Evolutionary conservation across 2,888 invertebrate species (phyloP).

Genomic region (Neoaliturus tenellus): DNA sequence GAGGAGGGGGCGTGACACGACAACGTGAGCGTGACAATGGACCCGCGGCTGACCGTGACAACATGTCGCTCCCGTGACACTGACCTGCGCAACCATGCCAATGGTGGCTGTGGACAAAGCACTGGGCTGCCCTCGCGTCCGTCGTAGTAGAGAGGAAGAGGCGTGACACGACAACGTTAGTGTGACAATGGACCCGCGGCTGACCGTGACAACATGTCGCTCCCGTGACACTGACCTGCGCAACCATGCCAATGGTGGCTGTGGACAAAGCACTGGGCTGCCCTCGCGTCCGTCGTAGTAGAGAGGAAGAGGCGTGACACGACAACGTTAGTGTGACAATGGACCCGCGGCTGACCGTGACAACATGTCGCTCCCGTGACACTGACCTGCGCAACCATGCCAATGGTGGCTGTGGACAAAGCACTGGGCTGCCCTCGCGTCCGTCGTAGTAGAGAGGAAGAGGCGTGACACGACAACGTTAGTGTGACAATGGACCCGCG

Average conservation of each 20-base stretch:
- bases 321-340: not conserved
- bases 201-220: not conserved
- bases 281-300: not conserved
- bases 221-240: not conserved
- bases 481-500: not conserved
- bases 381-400: too few relatives aligned
- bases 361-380: not conserved
- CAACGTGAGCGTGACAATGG: not conserved
- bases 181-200: too few relatives aligned
- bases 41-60: not conserved
- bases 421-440: too few relatives aligned
- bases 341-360: too few relatives aligned
- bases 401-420: too few relatives aligned
- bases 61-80: not conserved
- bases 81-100: too few relatives aligned
- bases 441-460: not conserved
- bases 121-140: too few relatives aligned
- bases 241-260: too few relatives aligned
- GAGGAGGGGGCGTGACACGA: not conserved
- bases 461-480: not conserved
- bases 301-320: not conserved
- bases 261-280: too few relatives aligned
- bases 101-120: too few relatives aligned
- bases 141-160: not conserved
- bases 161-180: not conserved